These are phyloP conservation scores for Oreohelix idahoensis DNA, from an alignment of 1,140 invertebrate genomes.

Conservation along the genomic window DNA sequence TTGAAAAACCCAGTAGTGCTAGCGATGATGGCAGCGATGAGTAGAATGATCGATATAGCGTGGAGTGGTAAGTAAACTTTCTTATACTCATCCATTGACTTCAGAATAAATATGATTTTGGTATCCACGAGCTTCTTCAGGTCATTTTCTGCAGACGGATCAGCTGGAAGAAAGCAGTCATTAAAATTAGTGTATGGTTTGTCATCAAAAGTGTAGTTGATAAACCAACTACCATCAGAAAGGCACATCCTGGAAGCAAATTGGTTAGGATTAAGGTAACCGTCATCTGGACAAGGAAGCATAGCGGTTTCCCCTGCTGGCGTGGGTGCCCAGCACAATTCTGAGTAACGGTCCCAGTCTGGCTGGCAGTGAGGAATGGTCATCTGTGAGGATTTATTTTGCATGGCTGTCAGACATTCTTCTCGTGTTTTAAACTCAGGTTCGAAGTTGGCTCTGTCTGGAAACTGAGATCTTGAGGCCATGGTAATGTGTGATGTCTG, in stretches of 20 bases:
- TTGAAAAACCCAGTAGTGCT: background rate
- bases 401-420: slow-evolving; percentile 5
- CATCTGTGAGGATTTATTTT: background rate
- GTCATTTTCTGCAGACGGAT: background rate
- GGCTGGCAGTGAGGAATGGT: slow-evolving; percentile 3
- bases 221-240: slow-evolving; percentile 28
- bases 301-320: slow-evolving; percentile 12
- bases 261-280: slow-evolving; percentile 15
- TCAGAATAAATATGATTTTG: slow-evolving; percentile 25
- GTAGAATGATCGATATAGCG: background rate
- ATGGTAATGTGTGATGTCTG: background rate
- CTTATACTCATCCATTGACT: background rate
- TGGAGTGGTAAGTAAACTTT: background rate
- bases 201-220: slow-evolving; percentile 21
- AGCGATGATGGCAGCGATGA: background rate
- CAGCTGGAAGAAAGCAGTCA: background rate
- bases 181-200: slow-evolving; percentile 17
- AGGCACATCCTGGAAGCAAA: slow-evolving; percentile 29
- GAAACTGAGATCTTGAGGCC: background rate
- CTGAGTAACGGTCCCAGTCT: slow-evolving; percentile 22
- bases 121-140: slow-evolving; percentile 6
- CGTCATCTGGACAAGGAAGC: slow-evolving; percentile 36
- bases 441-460: background rate
- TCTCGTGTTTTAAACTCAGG: background rate
- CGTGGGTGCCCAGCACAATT: slow-evolving; percentile 40